phyloP scores from a whole-genome alignment of 1,140 invertebrate species.

The Drosophila grimshawi region DNA sequence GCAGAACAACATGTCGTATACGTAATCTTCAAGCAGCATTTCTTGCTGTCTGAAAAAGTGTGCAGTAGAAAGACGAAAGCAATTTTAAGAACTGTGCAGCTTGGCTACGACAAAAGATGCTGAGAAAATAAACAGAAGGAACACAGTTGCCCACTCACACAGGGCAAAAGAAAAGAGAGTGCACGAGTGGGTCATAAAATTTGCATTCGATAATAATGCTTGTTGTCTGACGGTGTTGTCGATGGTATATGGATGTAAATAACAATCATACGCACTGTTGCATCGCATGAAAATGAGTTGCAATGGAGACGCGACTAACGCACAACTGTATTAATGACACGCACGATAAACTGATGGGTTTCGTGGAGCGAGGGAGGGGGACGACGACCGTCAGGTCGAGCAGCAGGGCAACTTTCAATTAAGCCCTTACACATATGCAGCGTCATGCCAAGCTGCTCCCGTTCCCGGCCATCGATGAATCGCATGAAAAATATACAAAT shows the following conservation, averaged over 20 bases:
- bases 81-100: not conserved
- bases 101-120: not conserved
- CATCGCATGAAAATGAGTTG: conserved; percentile 62
- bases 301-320: conserved; percentile 57
- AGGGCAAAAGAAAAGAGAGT: not conserved
- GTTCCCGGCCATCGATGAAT: conserved; percentile 52
- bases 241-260: conserved; percentile 66
- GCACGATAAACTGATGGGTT: conserved; percentile 4
- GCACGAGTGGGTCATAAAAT: conserved; percentile 47
- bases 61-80: not conserved
- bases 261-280: conserved; percentile 79
- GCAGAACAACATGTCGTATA: not conserved
- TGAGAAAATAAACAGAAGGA: not conserved
- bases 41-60: not conserved
- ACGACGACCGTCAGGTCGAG: not conserved
- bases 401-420: conserved; percentile 59
- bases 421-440: conserved; percentile 53
- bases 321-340: conserved; percentile 73
- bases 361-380: not conserved
- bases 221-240: conserved; percentile 58
- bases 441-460: conserved; percentile 28
- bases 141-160: conserved; percentile 24
- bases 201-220: conserved; percentile 79
- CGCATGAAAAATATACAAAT: conserved; percentile 79
- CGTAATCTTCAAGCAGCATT: not conserved